These are phyloP conservation scores for Scatophagus argus DNA, from an alignment of 2,113 vertebrate genomes.

Conservation along the genomic window DNA sequence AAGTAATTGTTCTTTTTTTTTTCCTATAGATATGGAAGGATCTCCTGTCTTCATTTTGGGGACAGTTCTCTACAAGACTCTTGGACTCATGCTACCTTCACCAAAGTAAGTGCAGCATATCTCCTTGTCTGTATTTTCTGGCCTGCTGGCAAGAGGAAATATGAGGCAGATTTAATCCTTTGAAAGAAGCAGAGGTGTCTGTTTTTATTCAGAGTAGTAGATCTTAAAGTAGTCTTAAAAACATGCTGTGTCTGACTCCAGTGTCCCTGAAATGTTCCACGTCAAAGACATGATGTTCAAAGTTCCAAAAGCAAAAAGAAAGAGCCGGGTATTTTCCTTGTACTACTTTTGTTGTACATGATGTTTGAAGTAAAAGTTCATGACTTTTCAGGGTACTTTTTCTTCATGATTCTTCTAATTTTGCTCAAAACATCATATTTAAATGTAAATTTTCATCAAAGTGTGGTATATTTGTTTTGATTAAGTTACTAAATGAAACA, in stretches of 20 bases:
- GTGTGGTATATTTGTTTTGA: background rate
- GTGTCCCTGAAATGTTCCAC: constrained; percentile 40
- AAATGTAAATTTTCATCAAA: too few relatives aligned
- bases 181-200: constrained; percentile 40
- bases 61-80: constrained; percentile 98
- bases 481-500: constrained; percentile 22
- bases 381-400: background rate
- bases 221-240: constrained; percentile 51
- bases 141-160: constrained; percentile 42
- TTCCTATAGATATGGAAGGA: constrained; percentile 90
- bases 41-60: constrained; percentile 97
- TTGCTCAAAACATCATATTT: background rate
- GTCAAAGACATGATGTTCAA: constrained; percentile 10
- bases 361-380: background rate
- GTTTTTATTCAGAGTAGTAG: constrained; percentile 48
- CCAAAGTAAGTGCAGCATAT: constrained; percentile 89
- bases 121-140: constrained; percentile 25
- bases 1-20: constrained; percentile 54
- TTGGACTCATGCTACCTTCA: constrained; percentile 96
- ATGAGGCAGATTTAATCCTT: constrained; percentile 51
- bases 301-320: background rate
- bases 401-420: background rate
- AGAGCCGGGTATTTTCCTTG: background rate
- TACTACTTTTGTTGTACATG: background rate
- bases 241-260: constrained; percentile 12